Evolutionary conservation across 1,140 invertebrate species (phyloP).

Genomic region (Wasmannia auropunctata): DNA sequence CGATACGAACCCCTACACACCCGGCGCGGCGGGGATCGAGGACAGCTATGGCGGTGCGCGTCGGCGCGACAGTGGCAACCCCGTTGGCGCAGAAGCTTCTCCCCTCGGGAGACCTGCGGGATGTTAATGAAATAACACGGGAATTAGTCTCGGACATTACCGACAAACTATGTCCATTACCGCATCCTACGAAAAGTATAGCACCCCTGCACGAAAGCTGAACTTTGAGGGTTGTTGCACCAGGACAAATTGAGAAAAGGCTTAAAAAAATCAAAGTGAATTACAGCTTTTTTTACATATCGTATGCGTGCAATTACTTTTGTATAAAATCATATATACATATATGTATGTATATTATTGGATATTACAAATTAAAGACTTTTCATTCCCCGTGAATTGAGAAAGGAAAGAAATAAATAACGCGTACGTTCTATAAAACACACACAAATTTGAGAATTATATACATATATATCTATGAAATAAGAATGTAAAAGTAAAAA

Average conservation of each 20-base stretch:
- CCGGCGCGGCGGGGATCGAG: slow-evolving; percentile 55
- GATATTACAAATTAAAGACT: background rate
- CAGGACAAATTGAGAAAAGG: background rate
- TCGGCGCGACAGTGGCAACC: slow-evolving; percentile 65
- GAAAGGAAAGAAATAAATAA: too few relatives aligned
- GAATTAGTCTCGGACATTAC: slow-evolving; percentile 86
- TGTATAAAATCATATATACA: too few relatives aligned
- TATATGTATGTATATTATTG: background rate
- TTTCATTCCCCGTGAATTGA: too few relatives aligned
- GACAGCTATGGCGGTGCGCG: slow-evolving; percentile 21
- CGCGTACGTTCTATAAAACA: too few relatives aligned
- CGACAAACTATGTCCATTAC: slow-evolving; percentile 86
- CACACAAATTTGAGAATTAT: too few relatives aligned
- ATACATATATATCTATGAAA: background rate
- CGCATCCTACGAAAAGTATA: slow-evolving; percentile 69
- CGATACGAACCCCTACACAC: slow-evolving; percentile 79
- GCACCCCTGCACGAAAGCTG: slow-evolving; percentile 40
- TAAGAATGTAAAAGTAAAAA: background rate
- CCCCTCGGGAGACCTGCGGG: slow-evolving; percentile 81
- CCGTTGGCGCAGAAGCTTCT: slow-evolving; percentile 62
- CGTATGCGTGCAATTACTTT: background rate
- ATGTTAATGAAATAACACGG: slow-evolving; percentile 86
- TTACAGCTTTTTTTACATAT: background rate
- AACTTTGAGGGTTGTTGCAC: slow-evolving; percentile 14
- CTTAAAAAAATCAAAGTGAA: slow-evolving; percentile 1